Base-by-base conservation (phyloP, 2,888 invertebrate species). In the Ochropleura plecta region DNA sequence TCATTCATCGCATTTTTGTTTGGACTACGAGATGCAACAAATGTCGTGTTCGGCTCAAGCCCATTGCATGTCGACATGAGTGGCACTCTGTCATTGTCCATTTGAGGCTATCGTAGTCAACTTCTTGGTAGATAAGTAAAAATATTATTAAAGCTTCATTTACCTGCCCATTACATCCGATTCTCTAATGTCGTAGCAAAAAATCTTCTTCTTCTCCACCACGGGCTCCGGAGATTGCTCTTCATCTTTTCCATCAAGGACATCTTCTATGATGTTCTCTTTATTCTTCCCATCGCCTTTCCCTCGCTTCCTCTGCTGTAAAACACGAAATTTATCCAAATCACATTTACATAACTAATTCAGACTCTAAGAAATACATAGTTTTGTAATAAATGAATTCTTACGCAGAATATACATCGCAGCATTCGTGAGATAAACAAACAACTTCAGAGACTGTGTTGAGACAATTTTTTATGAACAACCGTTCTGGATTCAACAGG, bases 151-250 rank as follows among this genome's bases (percentile, higher is more conserved):
- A 46, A n/a, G 18, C 14, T 20, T 12, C 14, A 48, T 20, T 51
- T 87, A 97, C 97, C 97, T 96, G 90, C 97, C 97, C 97, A 97
- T 97, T 9, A 97, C 88, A 71, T 97, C 97, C 0, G 97, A 97
- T 6, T 94, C 94, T 81, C 95, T 97, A 42, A 97, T 94, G 74
- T 97, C 96, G 86, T 97, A 97, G 75, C 97, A 97, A n/a, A 91
- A 83, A 63, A 72, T 71, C 55, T 89, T 90, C 66, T 89, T 90
- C 65, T 94, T 98, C 97, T 93, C 98, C 95, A 92, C 98, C 97
- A 85, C 97, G 94, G 84, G 98, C 46, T 84, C 83, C 49, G 85
- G 83, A 10, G 70, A 66, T 49, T 75, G 72, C 5, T 82, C 86
- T n/a, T 88, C 89, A 44, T 86, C 79, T 60, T 87, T 87, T 3